These are phyloP conservation scores for Onychorhynchus coronatus DNA, from an alignment of 2,113 vertebrate genomes.

Conservation along the genomic window DNA sequence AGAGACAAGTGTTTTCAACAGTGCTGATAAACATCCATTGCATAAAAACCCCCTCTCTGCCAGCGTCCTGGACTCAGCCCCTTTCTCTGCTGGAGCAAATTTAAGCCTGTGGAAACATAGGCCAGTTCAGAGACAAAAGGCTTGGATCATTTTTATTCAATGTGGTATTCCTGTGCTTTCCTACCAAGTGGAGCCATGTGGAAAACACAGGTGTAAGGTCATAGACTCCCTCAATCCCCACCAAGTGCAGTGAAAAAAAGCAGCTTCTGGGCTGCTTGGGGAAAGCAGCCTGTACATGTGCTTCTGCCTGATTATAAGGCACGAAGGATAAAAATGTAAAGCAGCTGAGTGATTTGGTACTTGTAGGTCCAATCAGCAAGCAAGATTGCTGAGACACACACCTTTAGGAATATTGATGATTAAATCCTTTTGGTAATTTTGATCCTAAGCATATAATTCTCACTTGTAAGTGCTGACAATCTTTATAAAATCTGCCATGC, in stretches of 20 bases:
- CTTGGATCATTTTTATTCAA: too few relatives aligned
- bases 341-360: not conserved
- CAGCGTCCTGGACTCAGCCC: not conserved
- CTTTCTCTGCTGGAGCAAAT: not conserved
- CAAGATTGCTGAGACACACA: rapidly evolving
- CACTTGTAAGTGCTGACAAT: not conserved
- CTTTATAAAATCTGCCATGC: not conserved
- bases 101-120: not conserved
- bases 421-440: not conserved
- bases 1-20: not conserved
- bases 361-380: not conserved
- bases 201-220: not conserved
- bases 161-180: not conserved
- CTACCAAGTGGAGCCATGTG: rapidly evolving
- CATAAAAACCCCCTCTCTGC: not conserved
- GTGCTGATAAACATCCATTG: not conserved
- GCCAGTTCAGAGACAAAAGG: not conserved
- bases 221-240: not conserved
- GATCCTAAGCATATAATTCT: not conserved
- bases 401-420: not conserved
- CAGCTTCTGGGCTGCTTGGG: not conserved
- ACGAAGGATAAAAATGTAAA: not conserved
- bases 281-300: rapidly evolving
- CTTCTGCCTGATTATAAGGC: not conserved
- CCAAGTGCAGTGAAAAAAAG: not conserved